Base-by-base conservation (phyloP, 2,797 vertebrate genomes). In the Chloroceryle amazona region DNA sequence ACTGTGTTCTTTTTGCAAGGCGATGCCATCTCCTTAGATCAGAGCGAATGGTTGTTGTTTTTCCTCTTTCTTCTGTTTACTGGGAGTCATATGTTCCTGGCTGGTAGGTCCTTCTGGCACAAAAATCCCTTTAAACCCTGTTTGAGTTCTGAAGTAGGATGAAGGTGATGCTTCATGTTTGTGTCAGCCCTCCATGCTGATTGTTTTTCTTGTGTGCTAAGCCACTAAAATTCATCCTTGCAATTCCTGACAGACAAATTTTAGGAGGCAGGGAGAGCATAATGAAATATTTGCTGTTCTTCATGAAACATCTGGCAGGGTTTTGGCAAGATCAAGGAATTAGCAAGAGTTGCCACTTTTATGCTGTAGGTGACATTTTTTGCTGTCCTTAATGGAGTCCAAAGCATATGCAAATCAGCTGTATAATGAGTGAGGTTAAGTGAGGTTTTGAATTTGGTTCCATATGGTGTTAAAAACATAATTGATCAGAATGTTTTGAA, bases 401-500 rank as follows among this genome's bases (percentile, higher is more conserved):
- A 94, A 91, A 94, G 55, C 82, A 65, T 76, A 96, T 73, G 95
- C 91, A 96, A 94, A 95, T 96, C 82, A 93, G 65, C 51, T 73
- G 31, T 26, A 7, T 90, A 94, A 91, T 81, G 90, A 95, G 74
- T 12, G 60, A 97, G 88, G 93, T 95, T 96, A 95, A 96, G 86
- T 63, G 80, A 94, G 90, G 71, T 79, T 94, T 93, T 71, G 63
- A 44, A 49, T 89, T 90, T 70, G 37, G 70, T 89, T 90, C 93
- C 93, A 86, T 94, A 93, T 73, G 95, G 91, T 84, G 78, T 73
- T 92, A 93, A 76, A 96, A 93, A 35, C 49, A 65, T 86, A 88
- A 95, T 63, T 81, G 88, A 94, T 94, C 80, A n/a, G 90, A 92
- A 90, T 90, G 80, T 96, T 96, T 96, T 93, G 93, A 90, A 89